phyloP scores from a whole-genome alignment of 2,113 vertebrate species.

The Oryzias woworae region DNA sequence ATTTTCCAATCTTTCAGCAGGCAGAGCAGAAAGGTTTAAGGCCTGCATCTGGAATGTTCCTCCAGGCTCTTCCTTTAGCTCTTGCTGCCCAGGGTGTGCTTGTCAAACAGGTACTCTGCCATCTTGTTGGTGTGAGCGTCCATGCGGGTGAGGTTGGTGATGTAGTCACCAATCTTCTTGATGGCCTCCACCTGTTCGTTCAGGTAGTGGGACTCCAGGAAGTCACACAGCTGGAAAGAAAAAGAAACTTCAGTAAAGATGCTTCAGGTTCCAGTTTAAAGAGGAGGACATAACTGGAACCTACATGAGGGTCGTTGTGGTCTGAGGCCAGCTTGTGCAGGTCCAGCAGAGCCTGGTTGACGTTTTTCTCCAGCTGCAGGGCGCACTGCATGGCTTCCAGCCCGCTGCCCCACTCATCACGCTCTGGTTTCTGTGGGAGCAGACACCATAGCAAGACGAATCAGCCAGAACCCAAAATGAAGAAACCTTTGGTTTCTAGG shows the following conservation, averaged over 20 bases:
- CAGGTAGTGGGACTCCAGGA: slow-evolving; percentile 93
- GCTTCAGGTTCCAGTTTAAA: no score
- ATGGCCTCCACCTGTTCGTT: slow-evolving; percentile 93
- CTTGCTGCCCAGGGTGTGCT: slow-evolving; percentile 83
- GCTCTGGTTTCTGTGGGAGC: slow-evolving; percentile 55
- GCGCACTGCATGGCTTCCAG: slow-evolving; percentile 82
- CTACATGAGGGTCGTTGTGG: slow-evolving; percentile 79
- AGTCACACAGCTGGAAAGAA: slow-evolving; percentile 77
- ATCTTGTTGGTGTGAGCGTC: slow-evolving; percentile 79
- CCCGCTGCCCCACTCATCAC: slow-evolving; percentile 81
- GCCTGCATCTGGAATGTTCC: no score
- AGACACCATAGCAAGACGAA: no score
- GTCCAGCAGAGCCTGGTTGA: slow-evolving; percentile 26
- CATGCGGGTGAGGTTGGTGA: slow-evolving; percentile 79
- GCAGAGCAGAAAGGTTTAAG: no score
- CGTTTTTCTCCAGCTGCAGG: slow-evolving; percentile 82
- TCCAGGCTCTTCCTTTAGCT: no score
- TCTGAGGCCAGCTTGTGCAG: slow-evolving; percentile 20
- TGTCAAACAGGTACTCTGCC: slow-evolving; percentile 97
- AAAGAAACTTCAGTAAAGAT: no score
- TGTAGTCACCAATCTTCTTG: slow-evolving; percentile 87
- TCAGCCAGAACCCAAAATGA: no score
- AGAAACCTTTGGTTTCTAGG: not conserved
- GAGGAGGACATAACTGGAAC: slow-evolving; percentile 20
- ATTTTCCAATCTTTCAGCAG: no score